Conservation (phyloP, 2,113 vertebrate genomes). For the Hymenochirus boettgeri region DNA sequence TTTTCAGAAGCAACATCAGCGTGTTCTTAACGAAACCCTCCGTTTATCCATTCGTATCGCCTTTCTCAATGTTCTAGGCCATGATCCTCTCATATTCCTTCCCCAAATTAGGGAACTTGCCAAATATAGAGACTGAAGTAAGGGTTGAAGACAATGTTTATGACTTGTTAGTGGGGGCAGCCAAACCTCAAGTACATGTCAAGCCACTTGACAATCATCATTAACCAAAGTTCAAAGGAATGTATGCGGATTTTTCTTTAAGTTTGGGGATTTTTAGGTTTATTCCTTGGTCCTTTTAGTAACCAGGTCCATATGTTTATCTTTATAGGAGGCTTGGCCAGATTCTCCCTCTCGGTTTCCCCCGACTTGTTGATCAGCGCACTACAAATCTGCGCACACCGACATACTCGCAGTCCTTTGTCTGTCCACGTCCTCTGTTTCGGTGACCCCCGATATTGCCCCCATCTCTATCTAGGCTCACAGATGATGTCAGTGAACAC, state of each 20-base stretch:
- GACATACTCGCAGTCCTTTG: slow-evolving; percentile 42
- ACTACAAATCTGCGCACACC: slow-evolving; percentile 13
- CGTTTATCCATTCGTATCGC: slow-evolving; percentile 21
- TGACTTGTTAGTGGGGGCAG: background rate
- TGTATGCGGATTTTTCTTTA: too few species aligned
- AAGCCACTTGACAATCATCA: background rate
- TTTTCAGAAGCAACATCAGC: slow-evolving; percentile 25
- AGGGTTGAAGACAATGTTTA: background rate
- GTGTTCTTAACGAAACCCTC: slow-evolving; percentile 15
- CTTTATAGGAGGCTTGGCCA: slow-evolving; percentile 36
- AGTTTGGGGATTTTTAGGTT: too few species aligned
- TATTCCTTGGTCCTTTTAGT: too few species aligned
- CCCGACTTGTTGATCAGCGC: slow-evolving; percentile 42
- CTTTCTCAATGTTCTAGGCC: slow-evolving; percentile 19
- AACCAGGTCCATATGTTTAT: background rate
- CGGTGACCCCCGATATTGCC: slow-evolving; percentile 65
- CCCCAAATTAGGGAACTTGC: slow-evolving; percentile 31
- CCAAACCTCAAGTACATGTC: background rate
- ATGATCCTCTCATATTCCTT: slow-evolving; percentile 4
- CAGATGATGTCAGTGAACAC: slow-evolving; percentile 68
- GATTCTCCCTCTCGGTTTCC: slow-evolving; percentile 39
- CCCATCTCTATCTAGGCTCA: slow-evolving; percentile 71
- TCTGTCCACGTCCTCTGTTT: slow-evolving; percentile 29
- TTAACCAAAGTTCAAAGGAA: too few species aligned
- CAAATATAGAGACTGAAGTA: slow-evolving; percentile 20